Base-by-base conservation (phyloP, 2,797 vertebrate species). In the Champsocephalus gunnari region DNA sequence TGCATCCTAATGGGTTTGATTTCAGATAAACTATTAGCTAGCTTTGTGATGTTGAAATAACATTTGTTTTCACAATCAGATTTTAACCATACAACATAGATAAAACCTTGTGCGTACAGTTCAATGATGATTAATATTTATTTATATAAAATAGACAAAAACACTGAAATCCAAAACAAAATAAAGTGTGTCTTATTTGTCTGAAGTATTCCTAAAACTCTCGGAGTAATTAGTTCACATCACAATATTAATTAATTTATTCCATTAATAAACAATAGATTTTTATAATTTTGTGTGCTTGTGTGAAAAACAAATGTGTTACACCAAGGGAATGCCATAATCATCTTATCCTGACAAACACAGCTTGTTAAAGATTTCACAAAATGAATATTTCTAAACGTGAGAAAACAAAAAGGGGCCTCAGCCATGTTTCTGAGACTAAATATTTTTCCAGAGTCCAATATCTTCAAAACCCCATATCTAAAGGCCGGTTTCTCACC, bases 401-500 rank as follows among this genome's bases (percentile, higher is more conserved):
- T 0, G 0, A 64, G 16, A 47, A 71, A 41, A 17, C 0, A 2
- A 17, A 44, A 49, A 38, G 19, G 48, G 57, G 19, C 28, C 11
- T 10, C 3, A 16, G 63, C 19, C 1, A 6, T 38, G 34, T 38
- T 38, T 9, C 6, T 6, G 38, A 45, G 24, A 57, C 21, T 62
- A 80, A 73, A 43, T 9, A 8, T 32, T 66, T 60, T 16, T 51
- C 19, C 16, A 56, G 51, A 63, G 43, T 32, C 32, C 66, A 54
- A 77, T 3, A 51, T 7, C 11, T 8, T 12, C 6, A 60, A 49
- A 8, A 63, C 9, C n/a, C 3, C 4, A 44, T 9, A 58, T 49
- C 16, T 66, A 24, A 62, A 58, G 58, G 1, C 2, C 41, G 12
- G 3, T 17, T 6, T 59, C 90, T 90, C 91, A 98, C 98, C 96